A percentile compares a stretch with the other conserved stretches of the same genome.
Conservation (phyloP, 2,797 vertebrate species). For the Anguilla megastoma region DNA sequence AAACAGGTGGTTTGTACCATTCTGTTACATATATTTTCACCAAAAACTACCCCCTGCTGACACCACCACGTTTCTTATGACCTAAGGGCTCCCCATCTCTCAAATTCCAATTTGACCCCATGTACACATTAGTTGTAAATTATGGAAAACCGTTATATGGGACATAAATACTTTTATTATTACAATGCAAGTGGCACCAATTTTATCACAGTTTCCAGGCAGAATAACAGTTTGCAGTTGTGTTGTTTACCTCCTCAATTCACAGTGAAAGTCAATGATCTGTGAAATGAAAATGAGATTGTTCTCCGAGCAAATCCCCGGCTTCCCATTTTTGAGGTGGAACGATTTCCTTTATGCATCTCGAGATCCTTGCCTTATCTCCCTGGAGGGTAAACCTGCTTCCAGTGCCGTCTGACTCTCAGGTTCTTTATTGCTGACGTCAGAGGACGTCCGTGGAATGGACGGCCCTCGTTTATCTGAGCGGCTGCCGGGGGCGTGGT, state of each 20-base stretch:
- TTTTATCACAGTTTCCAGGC: neutral
- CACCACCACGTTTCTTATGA: too few relatives aligned
- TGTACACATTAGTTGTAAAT: neutral
- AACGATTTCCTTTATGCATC: neutral
- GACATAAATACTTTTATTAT: neutral
- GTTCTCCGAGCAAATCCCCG: neutral
- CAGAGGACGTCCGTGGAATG: neutral
- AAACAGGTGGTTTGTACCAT: too few relatives aligned
- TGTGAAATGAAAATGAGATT: conserved; percentile 51
- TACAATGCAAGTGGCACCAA: neutral
- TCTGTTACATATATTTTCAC: too few relatives aligned
- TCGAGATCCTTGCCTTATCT: neutral
- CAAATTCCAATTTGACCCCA: too few relatives aligned
- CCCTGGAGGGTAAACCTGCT: neutral
- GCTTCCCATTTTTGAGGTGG: neutral
- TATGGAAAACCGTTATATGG: neutral
- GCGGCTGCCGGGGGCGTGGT: neutral
- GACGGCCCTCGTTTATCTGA: neutral
- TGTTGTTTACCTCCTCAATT: conserved; percentile 14
- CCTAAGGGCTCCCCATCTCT: too few relatives aligned
- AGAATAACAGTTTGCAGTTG: neutral
- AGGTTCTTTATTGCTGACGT: neutral
- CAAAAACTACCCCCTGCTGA: too few relatives aligned
- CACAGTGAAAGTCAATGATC: conserved; percentile 35
- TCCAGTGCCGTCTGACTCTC: neutral